phyloP scores from a whole-genome alignment of 2,888 invertebrate species.

The Rhogogaster chlorosoma region DNA sequence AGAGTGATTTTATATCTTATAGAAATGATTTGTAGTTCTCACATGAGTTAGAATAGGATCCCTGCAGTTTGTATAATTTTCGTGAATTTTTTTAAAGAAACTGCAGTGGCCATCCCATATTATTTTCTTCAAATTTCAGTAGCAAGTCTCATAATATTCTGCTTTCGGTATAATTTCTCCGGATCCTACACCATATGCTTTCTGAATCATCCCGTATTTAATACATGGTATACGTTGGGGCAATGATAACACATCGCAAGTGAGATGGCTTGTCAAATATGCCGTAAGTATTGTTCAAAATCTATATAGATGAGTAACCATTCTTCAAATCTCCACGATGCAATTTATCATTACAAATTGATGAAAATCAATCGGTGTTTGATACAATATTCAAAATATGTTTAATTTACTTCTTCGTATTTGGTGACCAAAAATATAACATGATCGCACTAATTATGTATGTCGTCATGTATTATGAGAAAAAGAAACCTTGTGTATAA shows the following conservation, averaged over 20 bases:
- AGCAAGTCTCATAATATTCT: background rate
- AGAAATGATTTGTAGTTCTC: background rate
- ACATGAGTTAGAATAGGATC: background rate
- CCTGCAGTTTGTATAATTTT: background rate
- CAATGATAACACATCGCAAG: background rate
- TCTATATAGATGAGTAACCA: no score
- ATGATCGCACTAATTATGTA: no score
- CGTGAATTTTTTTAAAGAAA: background rate
- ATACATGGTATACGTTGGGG: background rate
- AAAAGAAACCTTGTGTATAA: no score
- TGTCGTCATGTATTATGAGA: no score
- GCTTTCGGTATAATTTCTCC: background rate
- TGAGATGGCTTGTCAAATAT: no score
- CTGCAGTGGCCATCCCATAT: background rate
- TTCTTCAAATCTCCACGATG: background rate
- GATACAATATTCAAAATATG: background rate
- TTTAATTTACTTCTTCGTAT: background rate
- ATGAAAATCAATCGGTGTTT: background rate
- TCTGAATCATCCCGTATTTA: background rate
- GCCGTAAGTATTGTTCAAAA: no score
- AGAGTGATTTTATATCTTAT: background rate
- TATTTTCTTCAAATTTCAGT: background rate
- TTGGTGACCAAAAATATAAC: background rate
- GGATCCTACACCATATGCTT: background rate
- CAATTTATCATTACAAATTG: background rate